Conservation (phyloP, 2,888 invertebrate species). For the Drosophila vallismaia region DNA sequence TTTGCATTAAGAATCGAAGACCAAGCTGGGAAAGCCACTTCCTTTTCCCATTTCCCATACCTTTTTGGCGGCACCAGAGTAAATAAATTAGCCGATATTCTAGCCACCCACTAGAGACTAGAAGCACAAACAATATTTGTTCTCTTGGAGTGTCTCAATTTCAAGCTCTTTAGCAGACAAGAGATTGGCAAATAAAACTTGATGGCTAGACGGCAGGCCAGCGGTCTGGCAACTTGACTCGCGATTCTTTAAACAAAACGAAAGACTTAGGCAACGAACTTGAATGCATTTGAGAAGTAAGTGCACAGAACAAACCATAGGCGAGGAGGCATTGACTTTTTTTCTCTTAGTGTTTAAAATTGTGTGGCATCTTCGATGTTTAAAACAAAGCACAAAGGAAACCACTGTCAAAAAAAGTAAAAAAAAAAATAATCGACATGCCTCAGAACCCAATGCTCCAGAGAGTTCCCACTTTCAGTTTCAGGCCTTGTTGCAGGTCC, state of each 20-base stretch:
- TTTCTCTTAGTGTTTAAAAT: neutral
- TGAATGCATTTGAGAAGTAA: conserved; percentile 67
- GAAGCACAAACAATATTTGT: conserved; percentile 34
- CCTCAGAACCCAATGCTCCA: conserved; percentile 62
- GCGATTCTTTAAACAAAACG: conserved; percentile 42
- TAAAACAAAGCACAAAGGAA: conserved; percentile 32
- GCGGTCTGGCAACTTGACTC: neutral
- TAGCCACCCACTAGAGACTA: conserved; percentile 35
- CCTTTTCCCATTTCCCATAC: conserved; percentile 27
- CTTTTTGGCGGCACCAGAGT: neutral
- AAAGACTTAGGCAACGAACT: conserved; percentile 76
- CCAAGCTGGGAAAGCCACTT: neutral
- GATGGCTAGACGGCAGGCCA: conserved; percentile 1
- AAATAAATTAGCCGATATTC: conserved; percentile 28
- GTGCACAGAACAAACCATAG: conserved; percentile 36
- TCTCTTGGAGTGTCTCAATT: conserved; percentile 71
- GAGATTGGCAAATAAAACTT: conserved; percentile 55
- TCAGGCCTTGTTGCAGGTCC: conserved; percentile 58
- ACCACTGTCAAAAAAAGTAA: conserved; percentile 6
- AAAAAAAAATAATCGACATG: conserved; percentile 19
- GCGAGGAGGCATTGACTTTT: neutral
- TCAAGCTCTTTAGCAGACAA: conserved; percentile 71
- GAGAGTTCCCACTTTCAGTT: conserved; percentile 81
- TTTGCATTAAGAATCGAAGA: neutral
- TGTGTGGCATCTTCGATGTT: conserved; percentile 12